Base-by-base conservation (phyloP, 2,888 invertebrate species). In the Brachypalpus laphriformis region DNA sequence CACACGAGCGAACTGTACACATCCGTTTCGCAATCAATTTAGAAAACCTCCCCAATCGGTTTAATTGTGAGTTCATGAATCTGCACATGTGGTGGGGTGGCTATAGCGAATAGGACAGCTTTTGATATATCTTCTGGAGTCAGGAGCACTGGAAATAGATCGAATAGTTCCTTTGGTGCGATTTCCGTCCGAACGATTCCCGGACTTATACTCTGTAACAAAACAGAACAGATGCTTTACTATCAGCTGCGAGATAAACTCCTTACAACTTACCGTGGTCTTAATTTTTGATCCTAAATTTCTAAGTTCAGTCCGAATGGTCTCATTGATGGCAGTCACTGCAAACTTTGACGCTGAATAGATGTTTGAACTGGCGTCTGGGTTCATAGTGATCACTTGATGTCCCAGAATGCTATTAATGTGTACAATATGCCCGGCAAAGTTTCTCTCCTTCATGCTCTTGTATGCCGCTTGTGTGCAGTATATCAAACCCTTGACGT, bases 51-150 rank as follows among this genome's bases (percentile, higher is more conserved):
- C 6, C 82, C 82, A 22, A 72, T 20, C 34, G 76, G 71, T 61
- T 82, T 82, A 4, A 82, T 70, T 9, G 49, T 80, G 9, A 80
- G 31, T 16, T 80, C 71, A 20, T 80, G 78, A 0, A 80, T 40
- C 74, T 90, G 90, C 2, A 90, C 90, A 87, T 88, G 87, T 0
- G 90, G 88, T 0, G 90, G 90, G 0, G 90, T 91, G 28, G 87
- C 86, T 9, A 91, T 87, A 65, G 89, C 89, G 59, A 89, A 91
- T 34, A 85, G 65, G 31, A 90, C 82, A 5, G 91, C 91, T 82
- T 90, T 88, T 63, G 91, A 88, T 0, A 91, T 78, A 87, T 91
- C 89, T 85, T 90, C 89, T 2, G 90, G 8, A 22, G 9, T 49
- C n/a, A 49, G 11, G 22, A 49, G 11, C 20, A 11, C 47, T 22